Base-by-base conservation (phyloP, 1,140 invertebrate genomes). In the Littorina saxatilis region DNA sequence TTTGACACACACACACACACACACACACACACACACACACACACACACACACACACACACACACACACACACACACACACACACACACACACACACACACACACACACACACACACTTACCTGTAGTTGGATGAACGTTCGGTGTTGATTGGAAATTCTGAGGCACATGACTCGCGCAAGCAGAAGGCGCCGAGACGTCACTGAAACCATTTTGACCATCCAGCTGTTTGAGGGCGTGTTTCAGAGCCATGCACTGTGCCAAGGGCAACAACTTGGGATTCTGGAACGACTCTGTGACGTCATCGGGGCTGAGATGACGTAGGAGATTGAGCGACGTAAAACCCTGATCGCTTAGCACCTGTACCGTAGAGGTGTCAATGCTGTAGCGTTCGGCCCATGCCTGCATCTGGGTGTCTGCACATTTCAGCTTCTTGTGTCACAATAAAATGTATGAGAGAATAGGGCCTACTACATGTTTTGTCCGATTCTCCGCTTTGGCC, bases 241-340 rank as follows among this genome's bases (percentile, higher is more conserved):
- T 63, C 27, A 63, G 27, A 32, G 61, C 61, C 2, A 63, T 63
- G 61, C 61, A 63, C 61, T 63, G 61, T 17, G 61, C 61, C 61
- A 63, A 32, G 61, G 61, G 61, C n/a, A 63, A 23, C 29, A 63
- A 63, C 61, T 63, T 27, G 5, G 61, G 61, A 15, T 63, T 63
- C 61, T 63, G 61, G 61, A 63, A 63, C 27, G 11, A 17, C 27
- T 63, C 61, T 4, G 61, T 63, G 61, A 63, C 4, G 27, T 63
- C 61, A 13, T 63, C 27, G n/a, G 61, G 61, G 27, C 27, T 11
- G 61, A 63, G 61, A 32, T 63, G 5, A 11, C 61, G 61, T 7
- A 63, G 61, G 5, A 63, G 61, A 17, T 27, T 27, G 27, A 63
- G 61, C 17, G 55, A 58, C 27, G 5, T 4, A 17, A 63, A 63